These are phyloP conservation scores for Pipa parva DNA, from an alignment of 2,113 vertebrate species.

Conservation along the genomic window DNA sequence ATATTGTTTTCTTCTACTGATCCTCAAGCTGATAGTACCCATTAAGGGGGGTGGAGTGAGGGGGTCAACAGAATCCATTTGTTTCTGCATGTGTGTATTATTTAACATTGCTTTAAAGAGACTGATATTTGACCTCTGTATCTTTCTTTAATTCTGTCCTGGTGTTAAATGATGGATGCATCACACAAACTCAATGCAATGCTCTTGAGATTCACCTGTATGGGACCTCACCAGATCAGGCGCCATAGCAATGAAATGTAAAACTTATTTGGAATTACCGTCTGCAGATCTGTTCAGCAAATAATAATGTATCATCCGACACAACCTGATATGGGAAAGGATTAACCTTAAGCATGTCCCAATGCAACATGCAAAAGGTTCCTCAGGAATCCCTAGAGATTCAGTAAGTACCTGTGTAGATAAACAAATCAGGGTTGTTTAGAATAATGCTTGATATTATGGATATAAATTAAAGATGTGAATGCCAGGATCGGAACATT, in stretches of 20 bases:
- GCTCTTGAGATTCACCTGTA: constrained; percentile 15
- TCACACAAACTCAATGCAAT: neutral
- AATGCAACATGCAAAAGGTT: too few species aligned
- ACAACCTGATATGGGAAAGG: neutral
- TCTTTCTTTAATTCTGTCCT: neutral
- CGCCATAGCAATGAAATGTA: constrained; percentile 12
- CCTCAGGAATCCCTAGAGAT: too few species aligned
- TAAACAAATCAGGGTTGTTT: too few species aligned
- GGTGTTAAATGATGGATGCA: neutral
- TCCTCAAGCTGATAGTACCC: too few species aligned
- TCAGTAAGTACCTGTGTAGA: too few species aligned
- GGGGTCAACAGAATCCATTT: too few species aligned
- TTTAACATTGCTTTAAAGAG: neutral
- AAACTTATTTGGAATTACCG: neutral
- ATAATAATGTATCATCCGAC: neutral
- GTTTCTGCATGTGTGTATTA: neutral
- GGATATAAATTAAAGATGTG: too few species aligned
- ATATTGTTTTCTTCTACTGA: too few species aligned
- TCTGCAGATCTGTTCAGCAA: neutral
- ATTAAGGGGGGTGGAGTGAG: too few species aligned
- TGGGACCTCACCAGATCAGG: neutral
- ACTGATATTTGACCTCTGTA: neutral
- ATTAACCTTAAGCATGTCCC: neutral
- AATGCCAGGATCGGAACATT: too few species aligned
- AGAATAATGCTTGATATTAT: too few species aligned